Base-by-base conservation (phyloP, 2,113 vertebrate genomes). In the Grallaria varia region DNA sequence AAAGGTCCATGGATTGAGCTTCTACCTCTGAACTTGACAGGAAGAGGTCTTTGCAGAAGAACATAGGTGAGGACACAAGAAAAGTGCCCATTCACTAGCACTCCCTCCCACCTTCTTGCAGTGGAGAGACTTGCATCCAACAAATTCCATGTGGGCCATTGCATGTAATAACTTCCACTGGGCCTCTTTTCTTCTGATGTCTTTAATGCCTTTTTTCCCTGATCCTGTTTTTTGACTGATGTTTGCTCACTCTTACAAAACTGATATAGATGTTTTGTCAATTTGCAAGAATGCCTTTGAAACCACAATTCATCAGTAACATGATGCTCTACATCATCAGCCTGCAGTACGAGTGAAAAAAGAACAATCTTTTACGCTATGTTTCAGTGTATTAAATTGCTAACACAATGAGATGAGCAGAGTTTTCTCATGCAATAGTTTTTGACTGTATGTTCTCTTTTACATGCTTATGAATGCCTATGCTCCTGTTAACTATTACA, bases 161-260 rank as follows among this genome's bases (percentile, higher is more conserved):
- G 33, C 47, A 28, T 6, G 3, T 13, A 28, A 33, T 8, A 69
- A 2, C 15, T 47, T 40, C 10, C 9, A 31, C 14, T 1, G 6
- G 3, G 14, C 19, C 27, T 44, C n/a, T 40, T 28, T 78, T 50
- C 27, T 59, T 21, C 33, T 33, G 28, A 14, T 2, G 2, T 4
- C 16, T 49, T 79, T 50, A 55, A 17, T 5, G 8, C 1, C 3
- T n/a, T 67, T 71, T 39, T 1, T 8, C 6, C 27, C 23, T 0
- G 0, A 9, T 28, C 40, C 8, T 44, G 63, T 30, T 72, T 47
- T 52, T 8, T 39, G 45, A 49, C 24, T 60, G 55, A 35, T 17
- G 4, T 74, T 60, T 66, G 5, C 24, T 44, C 4, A 0, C 9
- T 74, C 52, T 37, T n/a, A 59, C 11, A 72, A 42, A 67, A 58